Evolutionary conservation across 2,113 vertebrate genomes (phyloP), one percentile per base, ranked within the genome.

Genomic region (Lycaon pictus): DNA sequence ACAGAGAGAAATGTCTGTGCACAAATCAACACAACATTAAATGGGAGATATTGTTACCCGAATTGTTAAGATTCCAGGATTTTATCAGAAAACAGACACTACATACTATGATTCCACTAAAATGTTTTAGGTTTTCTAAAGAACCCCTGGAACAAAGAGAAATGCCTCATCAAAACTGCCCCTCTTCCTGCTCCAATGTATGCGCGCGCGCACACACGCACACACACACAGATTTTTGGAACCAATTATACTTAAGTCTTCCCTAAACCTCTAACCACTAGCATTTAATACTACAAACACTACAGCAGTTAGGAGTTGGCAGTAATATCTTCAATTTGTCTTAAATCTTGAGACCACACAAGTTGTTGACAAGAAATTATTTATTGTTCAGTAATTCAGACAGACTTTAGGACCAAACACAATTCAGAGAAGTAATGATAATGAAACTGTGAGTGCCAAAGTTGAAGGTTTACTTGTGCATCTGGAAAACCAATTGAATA

Each of bases 281-380:
- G 62, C n/a, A 81, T 96, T 98, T 97, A 97, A 97, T 98, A 96
- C 77, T 79, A 93, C 81, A 67, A 92, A 74, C 55, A 11, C 48
- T 95, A 93, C 11, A 96, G 69, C 53, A 51, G 95, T 97, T 90
- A 95, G 0, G 15, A 90, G 95, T 51, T 91, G 96, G 93, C 96
- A 98, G 60, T 71, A 95, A 92, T 23, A 69, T 94, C 53, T 65
- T 97, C 12, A 19, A 90, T 97, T 98, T 98, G 97, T 98, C 98
- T 98, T 97, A 96, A 98, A 96, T 93, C 32, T 55, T 58, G 23
- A 96, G 98, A 95, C 98, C 98, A 99, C 98, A 98, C 98, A 98
- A 98, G 97, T 80, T 77, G 97, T 37, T 51, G 20, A 63, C 85
- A 94, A 98, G 84, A 97, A 96, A 93, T 95, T 80, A 88, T 23